These are phyloP conservation scores for Pollenia labialis DNA, from an alignment of 2,888 invertebrate species.

Conservation along the genomic window DNA sequence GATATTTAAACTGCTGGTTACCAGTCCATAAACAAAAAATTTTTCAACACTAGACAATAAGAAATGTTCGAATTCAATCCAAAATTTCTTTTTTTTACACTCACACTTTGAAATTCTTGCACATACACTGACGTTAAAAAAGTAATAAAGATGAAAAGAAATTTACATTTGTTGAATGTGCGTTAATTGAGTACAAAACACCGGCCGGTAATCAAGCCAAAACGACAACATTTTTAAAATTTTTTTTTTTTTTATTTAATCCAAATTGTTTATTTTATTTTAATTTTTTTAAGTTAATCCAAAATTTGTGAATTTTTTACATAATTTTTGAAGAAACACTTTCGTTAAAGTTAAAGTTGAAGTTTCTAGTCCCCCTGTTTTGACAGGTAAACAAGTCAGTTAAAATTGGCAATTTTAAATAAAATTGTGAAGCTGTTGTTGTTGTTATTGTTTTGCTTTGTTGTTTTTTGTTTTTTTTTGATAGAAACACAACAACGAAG, in stretches of 20 bases:
- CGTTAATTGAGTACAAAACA: conserved; percentile 82
- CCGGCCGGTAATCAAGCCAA: conserved; percentile 79
- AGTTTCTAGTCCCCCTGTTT: conserved; percentile 58
- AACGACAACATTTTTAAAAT: conserved; percentile 43
- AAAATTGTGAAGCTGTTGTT: neutral
- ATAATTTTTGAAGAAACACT: conserved; percentile 47
- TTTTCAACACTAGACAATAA: conserved; percentile 21
- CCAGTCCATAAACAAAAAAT: conserved; percentile 13
- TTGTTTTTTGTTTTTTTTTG: neutral
- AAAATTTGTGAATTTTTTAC: neutral
- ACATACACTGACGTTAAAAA: conserved; percentile 4
- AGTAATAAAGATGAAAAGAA: conserved; percentile 35
- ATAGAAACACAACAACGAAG: neutral
- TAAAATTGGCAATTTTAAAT: conserved; percentile 1
- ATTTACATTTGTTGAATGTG: conserved; percentile 77
- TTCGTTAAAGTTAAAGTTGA: conserved; percentile 56
- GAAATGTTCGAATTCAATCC: conserved; percentile 20
- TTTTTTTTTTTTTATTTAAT: neutral
- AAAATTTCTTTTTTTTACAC: conserved; percentile 24
- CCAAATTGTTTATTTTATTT: neutral
- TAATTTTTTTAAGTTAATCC: conserved; percentile 2
- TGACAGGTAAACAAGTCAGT: neutral
- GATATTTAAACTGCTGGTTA: conserved; percentile 32
- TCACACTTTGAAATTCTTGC: neutral
- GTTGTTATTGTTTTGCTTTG: conserved; percentile 3